Percentiles rank a stretch among this genome's conserved stretches.
phyloP scores from a whole-genome alignment of 1,140 invertebrate genomes.

The Drosophila rufa region DNA sequence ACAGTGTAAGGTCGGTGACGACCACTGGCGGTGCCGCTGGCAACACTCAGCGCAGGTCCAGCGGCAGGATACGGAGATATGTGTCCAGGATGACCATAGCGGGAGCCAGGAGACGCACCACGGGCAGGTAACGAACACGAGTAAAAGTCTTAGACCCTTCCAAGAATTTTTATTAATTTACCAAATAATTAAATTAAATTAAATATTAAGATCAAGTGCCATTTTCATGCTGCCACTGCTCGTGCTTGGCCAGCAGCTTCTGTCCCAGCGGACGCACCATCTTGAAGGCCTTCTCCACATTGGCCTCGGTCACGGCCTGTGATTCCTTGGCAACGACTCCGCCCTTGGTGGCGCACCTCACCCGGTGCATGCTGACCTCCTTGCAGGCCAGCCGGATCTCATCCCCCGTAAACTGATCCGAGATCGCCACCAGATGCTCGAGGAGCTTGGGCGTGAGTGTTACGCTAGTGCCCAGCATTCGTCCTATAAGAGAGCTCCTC shows the following conservation, averaged over 20 bases:
- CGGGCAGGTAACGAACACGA: conserved; percentile 76
- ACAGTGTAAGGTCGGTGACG: conserved; percentile 61
- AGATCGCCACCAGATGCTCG: conserved; percentile 87
- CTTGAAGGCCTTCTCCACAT: conserved; percentile 64
- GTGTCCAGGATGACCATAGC: conserved; percentile 83
- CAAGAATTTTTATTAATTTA: conserved; percentile 7
- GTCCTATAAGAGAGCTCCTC: conserved; percentile 89
- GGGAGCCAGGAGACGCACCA: conserved; percentile 80
- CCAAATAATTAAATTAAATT: neutral
- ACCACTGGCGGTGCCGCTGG: neutral
- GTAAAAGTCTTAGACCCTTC: neutral
- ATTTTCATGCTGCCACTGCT: conserved; percentile 78
- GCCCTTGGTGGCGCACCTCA: conserved; percentile 77
- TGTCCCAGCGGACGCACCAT: conserved; percentile 70
- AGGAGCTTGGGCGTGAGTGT: conserved; percentile 85
- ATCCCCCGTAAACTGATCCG: conserved; percentile 91
- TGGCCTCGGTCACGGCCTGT: conserved; percentile 29
- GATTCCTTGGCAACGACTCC: conserved; percentile 15
- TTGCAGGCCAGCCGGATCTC: conserved; percentile 96
- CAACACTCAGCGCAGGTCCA: conserved; percentile 65
- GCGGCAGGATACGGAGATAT: conserved; percentile 77
- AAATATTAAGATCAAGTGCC: conserved; percentile 48
- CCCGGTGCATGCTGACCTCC: conserved; percentile 91
- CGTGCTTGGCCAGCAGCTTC: conserved; percentile 65
- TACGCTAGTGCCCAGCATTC: conserved; percentile 86